Evolutionary conservation across 2,797 vertebrate species (phyloP).

Genomic region (Melopsittacus undulatus): DNA sequence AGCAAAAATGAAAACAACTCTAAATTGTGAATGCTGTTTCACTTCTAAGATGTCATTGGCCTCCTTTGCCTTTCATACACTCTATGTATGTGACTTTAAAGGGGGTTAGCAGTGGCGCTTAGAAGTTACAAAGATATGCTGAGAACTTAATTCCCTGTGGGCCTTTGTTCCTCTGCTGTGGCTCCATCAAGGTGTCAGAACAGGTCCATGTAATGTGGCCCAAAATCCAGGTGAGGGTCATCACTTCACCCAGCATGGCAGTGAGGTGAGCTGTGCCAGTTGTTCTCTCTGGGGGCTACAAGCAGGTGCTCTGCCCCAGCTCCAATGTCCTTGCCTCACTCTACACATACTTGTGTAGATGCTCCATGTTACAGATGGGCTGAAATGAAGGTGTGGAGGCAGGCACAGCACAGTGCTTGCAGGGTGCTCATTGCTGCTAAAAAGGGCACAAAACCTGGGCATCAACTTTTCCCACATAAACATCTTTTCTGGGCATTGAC

Average conservation of each 20-base stretch:
- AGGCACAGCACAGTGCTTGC: neutral
- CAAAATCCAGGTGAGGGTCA: neutral
- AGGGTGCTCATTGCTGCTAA: neutral
- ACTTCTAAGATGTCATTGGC: neutral
- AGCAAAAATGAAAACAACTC: neutral
- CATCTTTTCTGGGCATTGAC: neutral
- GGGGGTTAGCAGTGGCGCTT: neutral
- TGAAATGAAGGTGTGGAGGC: neutral
- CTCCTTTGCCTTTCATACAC: neutral
- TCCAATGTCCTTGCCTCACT: neutral
- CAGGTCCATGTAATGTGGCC: fast-evolving
- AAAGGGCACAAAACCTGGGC: neutral
- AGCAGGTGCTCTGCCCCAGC: neutral
- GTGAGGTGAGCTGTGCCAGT: fast-evolving
- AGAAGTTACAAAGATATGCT: neutral
- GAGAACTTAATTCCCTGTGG: neutral
- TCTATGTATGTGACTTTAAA: neutral
- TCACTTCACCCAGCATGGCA: neutral
- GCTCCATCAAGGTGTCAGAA: neutral
- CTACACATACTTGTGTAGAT: neutral
- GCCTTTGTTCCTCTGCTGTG: neutral
- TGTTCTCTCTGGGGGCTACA: neutral
- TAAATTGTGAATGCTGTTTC: neutral
- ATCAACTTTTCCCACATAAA: neutral
- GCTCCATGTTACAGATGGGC: fast-evolving